Evolutionary conservation across 1,140 invertebrate species (phyloP).

Genomic region (Scaptodrosophila lebanonensis): DNA sequence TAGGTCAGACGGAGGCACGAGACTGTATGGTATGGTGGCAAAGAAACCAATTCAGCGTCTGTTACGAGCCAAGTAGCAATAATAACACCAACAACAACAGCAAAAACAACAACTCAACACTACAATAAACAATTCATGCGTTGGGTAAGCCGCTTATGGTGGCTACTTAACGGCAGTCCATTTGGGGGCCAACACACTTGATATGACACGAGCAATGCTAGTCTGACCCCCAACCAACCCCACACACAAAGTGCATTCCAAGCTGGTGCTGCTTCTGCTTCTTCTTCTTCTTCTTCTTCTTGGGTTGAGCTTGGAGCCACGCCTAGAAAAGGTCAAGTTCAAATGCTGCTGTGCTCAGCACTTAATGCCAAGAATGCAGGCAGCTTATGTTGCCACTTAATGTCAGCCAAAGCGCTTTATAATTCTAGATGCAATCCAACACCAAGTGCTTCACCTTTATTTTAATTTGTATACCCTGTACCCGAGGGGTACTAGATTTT

Average conservation of each 20-base stretch:
- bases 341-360: slow-evolving; percentile 23
- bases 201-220: slow-evolving; percentile 29
- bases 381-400: not conserved
- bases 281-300: too few species aligned
- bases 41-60: too few species aligned
- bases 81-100: too few species aligned
- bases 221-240: slow-evolving; percentile 10
- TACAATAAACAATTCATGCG: too few species aligned
- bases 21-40: slow-evolving; percentile 12
- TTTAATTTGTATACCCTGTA: too few species aligned
- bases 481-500: too few species aligned
- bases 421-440: slow-evolving; percentile 29
- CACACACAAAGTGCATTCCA: too few species aligned
- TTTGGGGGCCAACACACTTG: slow-evolving; percentile 6
- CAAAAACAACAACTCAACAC: too few species aligned
- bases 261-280: too few species aligned
- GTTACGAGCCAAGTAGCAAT: too few species aligned
- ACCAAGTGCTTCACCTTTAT: not conserved
- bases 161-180: slow-evolving; percentile 29
- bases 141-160: slow-evolving; percentile 28
- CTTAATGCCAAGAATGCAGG: not conserved
- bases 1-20: slow-evolving; percentile 31
- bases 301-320: slow-evolving; percentile 23
- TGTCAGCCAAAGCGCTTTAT: slow-evolving; percentile 20
- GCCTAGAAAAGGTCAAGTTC: slow-evolving; percentile 36